Evolutionary conservation across 2,888 invertebrate species (phyloP).

Genomic region (Rhingia campestris): DNA sequence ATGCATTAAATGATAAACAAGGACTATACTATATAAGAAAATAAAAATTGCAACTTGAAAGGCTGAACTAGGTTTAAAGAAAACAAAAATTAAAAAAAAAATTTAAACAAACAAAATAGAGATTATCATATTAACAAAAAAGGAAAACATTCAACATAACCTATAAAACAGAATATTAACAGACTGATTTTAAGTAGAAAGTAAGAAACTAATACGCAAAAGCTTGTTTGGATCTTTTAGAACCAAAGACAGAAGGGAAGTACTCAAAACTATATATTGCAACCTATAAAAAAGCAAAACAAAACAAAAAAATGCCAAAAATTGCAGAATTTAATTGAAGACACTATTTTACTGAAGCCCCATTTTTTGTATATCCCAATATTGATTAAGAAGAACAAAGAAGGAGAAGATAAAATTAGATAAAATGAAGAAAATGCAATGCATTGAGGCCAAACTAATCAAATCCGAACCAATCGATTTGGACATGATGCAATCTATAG

Average conservation of each 20-base stretch:
- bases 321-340: slow-evolving; percentile 41
- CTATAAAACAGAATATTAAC: slow-evolving; percentile 70
- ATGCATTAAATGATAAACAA: slow-evolving; percentile 67
- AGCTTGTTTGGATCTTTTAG: slow-evolving; percentile 43
- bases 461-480: slow-evolving; percentile 82
- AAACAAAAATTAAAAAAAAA: slow-evolving; percentile 65
- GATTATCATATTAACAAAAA: slow-evolving; percentile 20
- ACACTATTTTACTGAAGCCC: slow-evolving; percentile 26
- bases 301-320: slow-evolving; percentile 64
- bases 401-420: background rate
- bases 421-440: slow-evolving; percentile 80
- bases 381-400: slow-evolving; percentile 1
- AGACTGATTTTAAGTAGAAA: slow-evolving; percentile 76
- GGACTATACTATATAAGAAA: slow-evolving; percentile 61
- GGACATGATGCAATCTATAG: slow-evolving; percentile 78
- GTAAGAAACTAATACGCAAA: slow-evolving; percentile 49
- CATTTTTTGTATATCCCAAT: slow-evolving; percentile 9
- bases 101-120: slow-evolving; percentile 25
- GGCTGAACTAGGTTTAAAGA: slow-evolving; percentile 74
- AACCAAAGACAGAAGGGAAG: background rate
- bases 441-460: slow-evolving; percentile 80
- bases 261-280: slow-evolving; percentile 26
- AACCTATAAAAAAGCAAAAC: slow-evolving; percentile 37
- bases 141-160: slow-evolving; percentile 44
- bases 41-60: slow-evolving; percentile 72